Evolutionary conservation across 2,888 invertebrate genomes (phyloP).

Genomic region (Onthophagus sagittarius): DNA sequence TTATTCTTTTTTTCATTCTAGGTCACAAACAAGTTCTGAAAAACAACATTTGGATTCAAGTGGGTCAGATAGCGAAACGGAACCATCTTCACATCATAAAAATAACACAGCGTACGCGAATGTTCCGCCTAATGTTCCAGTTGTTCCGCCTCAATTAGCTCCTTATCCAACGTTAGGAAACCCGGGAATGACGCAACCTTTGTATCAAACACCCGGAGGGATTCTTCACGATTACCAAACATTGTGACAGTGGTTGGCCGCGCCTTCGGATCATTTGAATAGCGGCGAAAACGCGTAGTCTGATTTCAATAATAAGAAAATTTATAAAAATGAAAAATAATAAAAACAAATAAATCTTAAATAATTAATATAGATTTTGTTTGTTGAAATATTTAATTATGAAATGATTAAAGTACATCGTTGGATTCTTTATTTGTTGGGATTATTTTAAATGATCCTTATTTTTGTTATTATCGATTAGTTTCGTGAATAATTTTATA

Average conservation of each 20-base stretch:
- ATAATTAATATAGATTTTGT: background rate
- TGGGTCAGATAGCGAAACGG: conserved; percentile 47
- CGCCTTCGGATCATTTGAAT: conserved; percentile 30
- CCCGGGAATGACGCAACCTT: conserved; percentile 41
- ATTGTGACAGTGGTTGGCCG: conserved; percentile 49
- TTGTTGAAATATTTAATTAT: too few relatives aligned
- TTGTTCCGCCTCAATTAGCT: conserved; percentile 36
- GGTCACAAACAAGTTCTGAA: conserved; percentile 44
- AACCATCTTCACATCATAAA: conserved; percentile 41
- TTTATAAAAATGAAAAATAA: background rate
- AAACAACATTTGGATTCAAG: conserved; percentile 48
- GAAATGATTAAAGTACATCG: too few relatives aligned
- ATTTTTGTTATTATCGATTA: too few relatives aligned
- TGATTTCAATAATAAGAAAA: conserved; percentile 11
- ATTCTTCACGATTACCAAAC: conserved; percentile 49
- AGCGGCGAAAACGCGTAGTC: conserved; percentile 18
- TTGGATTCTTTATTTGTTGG: too few relatives aligned
- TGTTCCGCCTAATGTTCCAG: conserved; percentile 29
- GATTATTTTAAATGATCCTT: too few relatives aligned
- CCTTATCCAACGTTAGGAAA: conserved; percentile 40
- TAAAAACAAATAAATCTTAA: background rate
- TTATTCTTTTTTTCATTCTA: conserved; percentile 35
- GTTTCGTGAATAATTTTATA: too few relatives aligned
- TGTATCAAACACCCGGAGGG: conserved; percentile 45
- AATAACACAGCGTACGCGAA: conserved; percentile 35